phyloP scores from a whole-genome alignment of 2,888 invertebrate genomes.

The Ceriagrion tenellum region DNA sequence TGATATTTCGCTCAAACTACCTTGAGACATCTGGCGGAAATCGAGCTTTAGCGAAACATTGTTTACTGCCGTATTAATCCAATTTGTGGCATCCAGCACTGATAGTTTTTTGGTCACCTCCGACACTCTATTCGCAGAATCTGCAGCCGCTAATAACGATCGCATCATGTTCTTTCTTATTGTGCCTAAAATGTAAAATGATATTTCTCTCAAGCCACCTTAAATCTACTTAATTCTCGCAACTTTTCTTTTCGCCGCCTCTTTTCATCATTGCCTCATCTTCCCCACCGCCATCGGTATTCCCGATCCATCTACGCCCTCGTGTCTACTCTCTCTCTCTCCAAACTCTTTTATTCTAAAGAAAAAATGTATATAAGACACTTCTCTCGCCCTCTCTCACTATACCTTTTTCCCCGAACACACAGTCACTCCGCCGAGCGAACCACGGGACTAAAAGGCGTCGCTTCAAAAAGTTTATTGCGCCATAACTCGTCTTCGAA shows the following conservation, averaged over 20 bases:
- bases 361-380: constrained; percentile 34
- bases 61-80: no score
- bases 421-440: constrained; percentile 14
- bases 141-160: no score
- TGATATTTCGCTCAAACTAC: no score
- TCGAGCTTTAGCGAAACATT: no score
- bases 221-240: not conserved
- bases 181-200: no score
- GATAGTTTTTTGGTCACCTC: no score
- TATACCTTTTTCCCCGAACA: no score
- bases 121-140: no score
- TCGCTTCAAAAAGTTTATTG: constrained; percentile 65
- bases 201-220: no score
- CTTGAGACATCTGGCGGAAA: no score
- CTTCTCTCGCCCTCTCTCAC: not conserved
- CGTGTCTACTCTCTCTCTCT: not conserved
- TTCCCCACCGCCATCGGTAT: not conserved
- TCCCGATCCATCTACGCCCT: not conserved
- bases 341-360: not conserved
- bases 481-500: constrained; percentile 67
- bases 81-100: no score
- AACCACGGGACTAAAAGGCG: constrained; percentile 65
- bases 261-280: not conserved
- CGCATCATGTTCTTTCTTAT: no score
- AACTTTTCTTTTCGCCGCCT: not conserved